A percentile compares a stretch with the other conserved stretches of the same genome.
These are phyloP conservation scores for Conus canariensis DNA, from an alignment of 2,888 invertebrate genomes.

Conservation along the genomic window DNA sequence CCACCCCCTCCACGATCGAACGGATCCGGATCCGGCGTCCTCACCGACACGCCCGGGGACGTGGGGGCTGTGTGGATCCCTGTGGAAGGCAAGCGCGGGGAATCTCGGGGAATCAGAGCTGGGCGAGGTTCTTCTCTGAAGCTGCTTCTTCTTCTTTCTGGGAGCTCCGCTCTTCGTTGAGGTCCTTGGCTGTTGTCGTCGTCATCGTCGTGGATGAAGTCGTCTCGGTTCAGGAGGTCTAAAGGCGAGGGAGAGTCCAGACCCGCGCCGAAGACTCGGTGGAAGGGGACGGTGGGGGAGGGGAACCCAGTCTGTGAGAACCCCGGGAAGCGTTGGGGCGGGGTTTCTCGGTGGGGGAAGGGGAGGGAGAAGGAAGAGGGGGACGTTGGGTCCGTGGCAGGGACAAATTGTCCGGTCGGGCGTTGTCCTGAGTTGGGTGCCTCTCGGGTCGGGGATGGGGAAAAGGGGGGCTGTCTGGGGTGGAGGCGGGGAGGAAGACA, in stretches of 20 bases:
- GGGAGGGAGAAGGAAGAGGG: background rate
- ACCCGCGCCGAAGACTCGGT: background rate
- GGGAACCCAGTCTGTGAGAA: background rate
- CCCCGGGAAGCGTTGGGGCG: background rate
- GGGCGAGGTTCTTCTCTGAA: background rate
- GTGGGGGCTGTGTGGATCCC: slow-evolving; percentile 24
- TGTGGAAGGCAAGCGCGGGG: slow-evolving; percentile 31
- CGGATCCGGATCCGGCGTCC: background rate
- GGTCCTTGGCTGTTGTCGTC: background rate
- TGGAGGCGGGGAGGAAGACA: background rate
- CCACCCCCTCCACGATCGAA: background rate
- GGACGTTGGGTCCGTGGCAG: background rate
- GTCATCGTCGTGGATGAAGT: background rate
- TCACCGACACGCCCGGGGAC: slow-evolving; percentile 4
- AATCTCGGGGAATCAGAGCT: background rate
- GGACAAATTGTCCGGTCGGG: too few species aligned
- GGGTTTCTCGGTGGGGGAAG: background rate
- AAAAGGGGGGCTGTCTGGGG: background rate
- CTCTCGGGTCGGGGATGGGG: background rate
- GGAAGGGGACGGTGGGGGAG: background rate
- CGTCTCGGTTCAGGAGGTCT: background rate
- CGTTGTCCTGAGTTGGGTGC: background rate
- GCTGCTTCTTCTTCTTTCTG: background rate
- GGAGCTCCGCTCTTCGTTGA: background rate
- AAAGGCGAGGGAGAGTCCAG: slow-evolving; percentile 17